These are phyloP conservation scores for Spilogale gracilis DNA, from an alignment of 2,113 vertebrate species.

Conservation along the genomic window DNA sequence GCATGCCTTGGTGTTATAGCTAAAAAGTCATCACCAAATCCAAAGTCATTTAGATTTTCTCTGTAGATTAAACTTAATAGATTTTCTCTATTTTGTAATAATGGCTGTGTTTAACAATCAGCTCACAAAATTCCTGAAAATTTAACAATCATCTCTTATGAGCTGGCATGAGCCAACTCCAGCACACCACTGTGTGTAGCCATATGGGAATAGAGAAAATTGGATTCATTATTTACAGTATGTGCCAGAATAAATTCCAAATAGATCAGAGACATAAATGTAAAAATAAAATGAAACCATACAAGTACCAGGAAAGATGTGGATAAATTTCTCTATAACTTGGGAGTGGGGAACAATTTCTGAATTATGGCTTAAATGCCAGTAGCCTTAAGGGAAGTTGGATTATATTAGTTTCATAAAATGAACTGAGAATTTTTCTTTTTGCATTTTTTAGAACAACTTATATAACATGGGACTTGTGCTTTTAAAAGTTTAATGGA, in stretches of 20 bases:
- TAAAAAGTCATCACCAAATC: background rate
- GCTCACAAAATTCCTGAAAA: constrained; percentile 52
- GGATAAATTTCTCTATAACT: background rate
- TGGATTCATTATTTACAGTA: constrained; percentile 36
- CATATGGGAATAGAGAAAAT: constrained; percentile 46
- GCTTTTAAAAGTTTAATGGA: constrained; percentile 22
- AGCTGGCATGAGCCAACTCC: background rate
- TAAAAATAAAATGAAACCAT: constrained; percentile 38
- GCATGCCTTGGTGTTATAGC: background rate
- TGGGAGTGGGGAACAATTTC: background rate
- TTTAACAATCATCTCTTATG: background rate
- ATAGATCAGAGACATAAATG: constrained; percentile 15
- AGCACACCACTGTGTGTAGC: background rate
- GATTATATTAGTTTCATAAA: constrained; percentile 50
- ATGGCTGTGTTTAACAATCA: constrained; percentile 30
- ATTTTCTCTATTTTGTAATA: constrained; percentile 17
- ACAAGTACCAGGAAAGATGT: background rate
- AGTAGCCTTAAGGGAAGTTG: background rate
- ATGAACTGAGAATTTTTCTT: constrained; percentile 21
- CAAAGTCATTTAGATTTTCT: background rate
- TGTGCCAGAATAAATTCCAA: constrained; percentile 49
- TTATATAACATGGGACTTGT: background rate
- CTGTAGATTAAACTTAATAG: background rate
- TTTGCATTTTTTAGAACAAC: constrained; percentile 31
- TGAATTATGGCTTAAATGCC: background rate